Evolutionary conservation across 2,113 vertebrate genomes (phyloP), one percentile per base, ranked within the genome.

Genomic region (Malurus alboscapulatus): DNA sequence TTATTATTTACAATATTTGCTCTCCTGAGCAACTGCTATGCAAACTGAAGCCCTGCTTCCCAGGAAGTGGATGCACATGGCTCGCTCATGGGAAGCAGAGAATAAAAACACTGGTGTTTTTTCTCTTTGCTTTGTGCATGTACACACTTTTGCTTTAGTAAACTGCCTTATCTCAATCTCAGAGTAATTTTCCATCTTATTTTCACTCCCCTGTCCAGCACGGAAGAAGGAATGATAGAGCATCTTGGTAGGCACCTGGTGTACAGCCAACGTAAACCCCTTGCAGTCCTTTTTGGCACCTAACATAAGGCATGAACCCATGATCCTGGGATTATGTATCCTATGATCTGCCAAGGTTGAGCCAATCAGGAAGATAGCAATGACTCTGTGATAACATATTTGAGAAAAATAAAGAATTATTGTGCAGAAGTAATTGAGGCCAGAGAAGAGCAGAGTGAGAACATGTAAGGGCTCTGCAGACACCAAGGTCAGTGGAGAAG

Each of bases 241-340:
- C 6, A 19, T n/a, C 27, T 74, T 88, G 61, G 27, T 67, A 53
- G 38, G n/a, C 38, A 81, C 19, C 27, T 38, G 19, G 10, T 25
- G n/a, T 9, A 45, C 38, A 1, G 2, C 22, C 38, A 59, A 3
- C 0, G 1, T 66, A 32, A 80, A 73, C 10, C 27, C 25, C 29
- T 7, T 58, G n/a, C 18, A 29, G 51, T 58, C 18, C 38, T 45
- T 88, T 68, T 17, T n/a, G 53, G 55, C 6, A 44, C 24, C 32
- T 27, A 38, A 20, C 11, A 7, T 38, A 7, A 65, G 27, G 18
- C 26, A 51, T 12, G 17, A 73, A 36, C 10, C 8, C 26, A 57
- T 6, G 30, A 50, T 21, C 7, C 44, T 45, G 24, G 27, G 45
- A 67, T 59, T 51, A 59, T 53, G 27, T 7, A 18, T 38, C 27